phyloP scores from a whole-genome alignment of 2,888 invertebrate genomes.

The Azorinus chamasolen region DNA sequence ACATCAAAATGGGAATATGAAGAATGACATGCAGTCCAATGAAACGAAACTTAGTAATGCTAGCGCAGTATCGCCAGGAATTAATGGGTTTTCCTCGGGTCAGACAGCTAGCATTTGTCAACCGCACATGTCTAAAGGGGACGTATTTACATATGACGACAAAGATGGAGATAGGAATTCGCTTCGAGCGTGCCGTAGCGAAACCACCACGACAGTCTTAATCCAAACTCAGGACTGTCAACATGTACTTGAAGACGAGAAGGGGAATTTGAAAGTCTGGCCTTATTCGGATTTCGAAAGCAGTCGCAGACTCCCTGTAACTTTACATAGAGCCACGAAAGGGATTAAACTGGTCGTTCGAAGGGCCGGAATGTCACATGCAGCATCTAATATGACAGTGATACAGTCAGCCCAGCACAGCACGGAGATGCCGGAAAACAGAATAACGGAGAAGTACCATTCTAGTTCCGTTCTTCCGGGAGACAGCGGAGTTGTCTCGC shows the following conservation, averaged over 20 bases:
- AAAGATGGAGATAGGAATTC: too few species aligned
- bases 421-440: conserved; percentile 57
- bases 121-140: conserved; percentile 21
- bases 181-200: too few species aligned
- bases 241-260: conserved; percentile 59
- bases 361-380: conserved; percentile 23
- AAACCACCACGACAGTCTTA: not conserved
- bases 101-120: conserved; percentile 25
- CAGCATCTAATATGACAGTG: conserved; percentile 51
- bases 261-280: conserved; percentile 54
- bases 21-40: conserved; percentile 36
- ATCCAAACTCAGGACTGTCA: conserved; percentile 37
- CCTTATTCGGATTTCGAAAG: conserved; percentile 63
- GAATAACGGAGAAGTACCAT: conserved; percentile 48
- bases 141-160: not conserved
- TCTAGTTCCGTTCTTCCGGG: conserved; percentile 51
- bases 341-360: conserved; percentile 22
- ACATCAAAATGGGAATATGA: conserved; percentile 43
- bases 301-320: conserved; percentile 52
- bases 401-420: conserved; percentile 56
- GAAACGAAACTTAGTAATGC: conserved; percentile 4
- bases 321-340: conserved; percentile 44
- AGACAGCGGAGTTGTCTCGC: conserved; percentile 15
- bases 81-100: conserved; percentile 23
- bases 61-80: conserved; percentile 20